Base-by-base conservation (phyloP, 2,888 invertebrate genomes). In the Drosophila paranaensis region DNA sequence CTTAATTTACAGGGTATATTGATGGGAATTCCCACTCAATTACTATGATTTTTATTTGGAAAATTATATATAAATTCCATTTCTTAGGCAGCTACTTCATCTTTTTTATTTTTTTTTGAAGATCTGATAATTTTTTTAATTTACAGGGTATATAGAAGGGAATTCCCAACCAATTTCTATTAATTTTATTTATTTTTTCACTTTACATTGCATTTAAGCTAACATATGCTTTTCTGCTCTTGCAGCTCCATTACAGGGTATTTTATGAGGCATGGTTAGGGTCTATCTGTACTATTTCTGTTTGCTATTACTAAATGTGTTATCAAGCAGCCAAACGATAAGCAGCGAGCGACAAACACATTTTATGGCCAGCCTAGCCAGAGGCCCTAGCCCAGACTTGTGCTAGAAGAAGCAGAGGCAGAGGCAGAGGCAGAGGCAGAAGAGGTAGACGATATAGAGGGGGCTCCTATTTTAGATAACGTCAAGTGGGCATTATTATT, bases 291-390 rank as follows among this genome's bases (percentile, higher is more conserved):
- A 53, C 14, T 2, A 51, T 57, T 55, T 43, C 61, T 46, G 61
- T 75, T 75, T 67, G 58, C 46, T 67, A 62, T 73, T 74, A 60
- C 27, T 39, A 60, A 65, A 55, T n/a, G 39, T 61, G 63, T 79
- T 77, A 77, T 77, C 77, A 71, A 75, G 35, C 33, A 2, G 33
- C 16, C 33, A 43, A 57, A 60, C 43, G 71, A 79, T 77, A 79
- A 74, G 69, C 66, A 58, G 73, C 50, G 54, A 61, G 56, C 62
- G 54, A 55, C 60, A 69, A 57, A 63, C 64, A 58, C 45, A 68
- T 51, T 69, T 69, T 69, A 69, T 58, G 45, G 46, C 13, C 69
- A 53, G 66, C 55, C 25, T 57, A 40, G 53, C 42, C 46, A 57
- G 42, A 51, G 74, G 51, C 60, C 55, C 64, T 53, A 20, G 30